These are phyloP conservation scores for Zelostemma sp. DNA, from an alignment of 1,140 invertebrate species.

Conservation along the genomic window DNA sequence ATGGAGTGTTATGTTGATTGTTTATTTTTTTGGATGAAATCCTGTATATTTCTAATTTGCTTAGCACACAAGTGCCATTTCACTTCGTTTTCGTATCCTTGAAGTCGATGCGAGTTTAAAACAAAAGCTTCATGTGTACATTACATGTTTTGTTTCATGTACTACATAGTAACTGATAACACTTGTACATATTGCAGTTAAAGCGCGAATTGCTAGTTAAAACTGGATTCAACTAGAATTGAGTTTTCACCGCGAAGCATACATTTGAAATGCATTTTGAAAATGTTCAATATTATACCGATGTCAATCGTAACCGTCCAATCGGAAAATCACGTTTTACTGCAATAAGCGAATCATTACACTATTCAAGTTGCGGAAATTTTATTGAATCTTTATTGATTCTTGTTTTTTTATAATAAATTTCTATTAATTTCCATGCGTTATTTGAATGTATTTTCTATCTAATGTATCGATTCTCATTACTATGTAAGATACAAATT, in stretches of 20 bases:
- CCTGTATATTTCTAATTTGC: too few species aligned
- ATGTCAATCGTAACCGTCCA: background rate
- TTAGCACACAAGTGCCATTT: too few species aligned
- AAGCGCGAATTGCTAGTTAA: background rate
- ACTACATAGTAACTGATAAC: too few species aligned
- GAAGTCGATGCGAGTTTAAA: too few species aligned
- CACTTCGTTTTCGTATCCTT: too few species aligned
- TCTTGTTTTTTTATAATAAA: background rate
- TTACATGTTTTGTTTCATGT: too few species aligned
- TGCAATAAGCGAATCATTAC: conserved; percentile 8
- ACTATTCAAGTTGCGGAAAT: conserved; percentile 29
- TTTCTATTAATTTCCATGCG: too few species aligned
- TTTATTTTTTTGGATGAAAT: too few species aligned
- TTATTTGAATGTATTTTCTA: too few species aligned
- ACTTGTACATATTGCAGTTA: background rate
- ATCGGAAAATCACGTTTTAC: conserved; percentile 5
- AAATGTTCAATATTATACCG: background rate
- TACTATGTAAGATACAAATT: conserved; percentile 13
- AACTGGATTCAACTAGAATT: background rate
- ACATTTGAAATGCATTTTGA: background rate
- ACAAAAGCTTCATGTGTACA: too few species aligned
- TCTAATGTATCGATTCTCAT: too few species aligned
- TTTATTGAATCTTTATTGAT: background rate
- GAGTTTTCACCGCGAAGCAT: background rate
- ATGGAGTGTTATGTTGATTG: too few species aligned